These are phyloP conservation scores for Zoanthus sansibaricus DNA, from an alignment of 92 coral and sea anemone species.

Conservation along the genomic window DNA sequence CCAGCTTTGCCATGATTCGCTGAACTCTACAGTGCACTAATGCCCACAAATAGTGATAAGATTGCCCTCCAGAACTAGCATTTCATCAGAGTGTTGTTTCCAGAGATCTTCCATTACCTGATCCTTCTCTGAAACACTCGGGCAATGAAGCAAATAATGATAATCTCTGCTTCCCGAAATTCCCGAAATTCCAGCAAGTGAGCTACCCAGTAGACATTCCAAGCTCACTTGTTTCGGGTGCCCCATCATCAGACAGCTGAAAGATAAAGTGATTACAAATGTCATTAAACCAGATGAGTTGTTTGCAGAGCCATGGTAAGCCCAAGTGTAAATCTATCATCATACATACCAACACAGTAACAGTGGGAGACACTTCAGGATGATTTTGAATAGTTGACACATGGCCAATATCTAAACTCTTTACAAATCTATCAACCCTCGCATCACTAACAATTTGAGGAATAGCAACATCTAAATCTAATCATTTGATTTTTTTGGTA, in stretches of 20 bases:
- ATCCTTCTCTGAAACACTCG: conserved; percentile 65
- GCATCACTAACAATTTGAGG: conserved; percentile 22
- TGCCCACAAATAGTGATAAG: conserved; percentile 50
- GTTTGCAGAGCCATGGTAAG: conserved; percentile 8
- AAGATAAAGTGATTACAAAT: conserved; percentile 37
- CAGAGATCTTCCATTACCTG: conserved; percentile 67
- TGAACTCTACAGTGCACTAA: conserved; percentile 74
- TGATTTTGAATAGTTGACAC: conserved; percentile 1
- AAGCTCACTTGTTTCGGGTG: conserved; percentile 36
- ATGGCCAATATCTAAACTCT: conserved; percentile 35
- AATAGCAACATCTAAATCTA: conserved; percentile 44
- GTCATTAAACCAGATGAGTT: conserved; percentile 40
- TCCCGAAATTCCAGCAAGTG: conserved; percentile 43
- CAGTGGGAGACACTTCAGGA: conserved; percentile 42
- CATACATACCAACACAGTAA: conserved; percentile 23
- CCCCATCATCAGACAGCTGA: conserved; percentile 46
- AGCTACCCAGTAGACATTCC: conserved; percentile 70
- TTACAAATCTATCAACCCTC: conserved; percentile 53
- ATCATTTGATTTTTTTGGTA: conserved; percentile 64
- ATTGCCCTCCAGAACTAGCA: conserved; percentile 66
- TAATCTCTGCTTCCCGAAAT: conserved; percentile 67
- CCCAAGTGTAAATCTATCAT: conserved; percentile 29
- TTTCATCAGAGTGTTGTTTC: conserved; percentile 70
- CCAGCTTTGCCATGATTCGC: neutral
- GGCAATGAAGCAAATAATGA: conserved; percentile 64